These are phyloP conservation scores for Piaya cayana DNA, from an alignment of 2,113 vertebrate genomes.

Conservation along the genomic window DNA sequence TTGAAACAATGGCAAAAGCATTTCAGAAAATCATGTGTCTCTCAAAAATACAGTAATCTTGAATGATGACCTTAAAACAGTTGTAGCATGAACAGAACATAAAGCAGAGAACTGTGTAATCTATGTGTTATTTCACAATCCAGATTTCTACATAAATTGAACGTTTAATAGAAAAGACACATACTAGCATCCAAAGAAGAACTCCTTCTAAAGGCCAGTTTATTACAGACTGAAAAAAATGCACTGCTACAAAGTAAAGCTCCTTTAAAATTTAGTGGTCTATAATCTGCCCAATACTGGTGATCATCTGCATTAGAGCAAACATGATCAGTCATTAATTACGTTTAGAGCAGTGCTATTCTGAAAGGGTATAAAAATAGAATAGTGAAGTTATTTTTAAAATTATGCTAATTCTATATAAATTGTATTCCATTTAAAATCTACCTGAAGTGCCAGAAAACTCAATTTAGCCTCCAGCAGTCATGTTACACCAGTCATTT, in stretches of 20 bases:
- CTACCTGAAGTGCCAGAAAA: background rate
- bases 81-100: background rate
- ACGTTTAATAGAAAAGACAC: background rate
- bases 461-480: background rate
- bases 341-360: background rate
- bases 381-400: background rate
- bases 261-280: background rate
- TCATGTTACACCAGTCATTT: background rate
- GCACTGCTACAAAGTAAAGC: background rate
- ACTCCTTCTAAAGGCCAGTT: background rate
- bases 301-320: background rate
- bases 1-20: background rate
- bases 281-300: background rate
- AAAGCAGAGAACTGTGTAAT: background rate
- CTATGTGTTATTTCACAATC: background rate
- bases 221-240: background rate
- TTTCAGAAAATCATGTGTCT: background rate
- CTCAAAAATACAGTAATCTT: background rate
- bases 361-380: background rate
- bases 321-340: background rate
- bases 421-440: background rate
- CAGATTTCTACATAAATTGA: background rate
- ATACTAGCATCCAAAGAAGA: background rate
- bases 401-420: background rate
- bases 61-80: background rate